phyloP scores from a whole-genome alignment of 2,113 vertebrate genomes.

The Bufo bufo region DNA sequence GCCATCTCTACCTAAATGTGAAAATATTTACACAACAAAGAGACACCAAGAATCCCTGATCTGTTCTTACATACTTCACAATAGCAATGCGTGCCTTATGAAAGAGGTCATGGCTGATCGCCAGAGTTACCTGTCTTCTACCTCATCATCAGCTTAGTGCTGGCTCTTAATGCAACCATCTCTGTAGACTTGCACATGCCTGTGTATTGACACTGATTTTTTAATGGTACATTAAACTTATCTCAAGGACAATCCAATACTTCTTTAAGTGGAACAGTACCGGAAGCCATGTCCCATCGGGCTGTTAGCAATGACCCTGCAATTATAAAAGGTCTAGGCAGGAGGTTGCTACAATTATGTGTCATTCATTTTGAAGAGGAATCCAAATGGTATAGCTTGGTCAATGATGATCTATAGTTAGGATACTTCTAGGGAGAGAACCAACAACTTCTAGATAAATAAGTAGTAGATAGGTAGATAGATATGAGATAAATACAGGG shows the following conservation, averaged over 20 bases:
- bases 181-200: slow-evolving; percentile 1
- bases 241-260: slow-evolving; percentile 52
- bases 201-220: slow-evolving; percentile 29
- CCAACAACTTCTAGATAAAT: background rate
- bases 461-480: background rate
- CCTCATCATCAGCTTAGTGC: background rate
- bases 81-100: background rate
- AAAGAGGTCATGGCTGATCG: slow-evolving; percentile 19
- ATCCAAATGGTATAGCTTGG: background rate
- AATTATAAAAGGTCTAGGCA: slow-evolving; percentile 10
- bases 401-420: background rate
- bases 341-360: background rate
- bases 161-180: slow-evolving; percentile 28
- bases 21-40: background rate
- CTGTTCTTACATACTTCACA: background rate
- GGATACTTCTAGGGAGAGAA: background rate
- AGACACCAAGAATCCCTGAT: background rate
- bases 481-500: too few species aligned
- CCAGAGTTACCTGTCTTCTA: slow-evolving; percentile 20
- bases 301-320: background rate
- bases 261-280: slow-evolving; percentile 48
- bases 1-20: background rate
- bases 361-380: background rate
- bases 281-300: slow-evolving; percentile 9
- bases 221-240: slow-evolving; percentile 50